Evolutionary conservation across 1,140 invertebrate species (phyloP).

Genomic region (Drosophila subpulchrella): DNA sequence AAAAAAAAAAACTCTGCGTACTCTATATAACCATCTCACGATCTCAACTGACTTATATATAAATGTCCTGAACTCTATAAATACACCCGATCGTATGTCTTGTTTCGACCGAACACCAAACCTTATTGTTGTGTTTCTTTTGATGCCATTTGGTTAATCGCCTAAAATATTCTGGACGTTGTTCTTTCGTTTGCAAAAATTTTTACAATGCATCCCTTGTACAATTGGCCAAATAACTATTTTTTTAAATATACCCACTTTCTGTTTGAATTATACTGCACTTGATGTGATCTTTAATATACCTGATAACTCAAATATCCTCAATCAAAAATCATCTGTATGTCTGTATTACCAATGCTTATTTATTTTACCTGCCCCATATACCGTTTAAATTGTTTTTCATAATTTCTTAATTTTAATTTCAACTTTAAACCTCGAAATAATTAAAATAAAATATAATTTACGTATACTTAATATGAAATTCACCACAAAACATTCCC

Average conservation of each 20-base stretch:
- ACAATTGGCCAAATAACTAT: not conserved
- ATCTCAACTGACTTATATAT: constrained; percentile 14
- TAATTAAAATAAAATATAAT: not conserved
- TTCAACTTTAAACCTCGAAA: not conserved
- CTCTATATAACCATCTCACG: constrained; percentile 1
- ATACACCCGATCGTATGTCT: constrained; percentile 11
- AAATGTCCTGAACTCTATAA: constrained; percentile 8
- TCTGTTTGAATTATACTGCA: not conserved
- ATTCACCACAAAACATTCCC: not conserved
- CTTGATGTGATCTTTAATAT: constrained; percentile 7
- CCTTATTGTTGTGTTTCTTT: constrained; percentile 9
- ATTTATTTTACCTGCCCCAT: not conserved
- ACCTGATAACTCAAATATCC: not conserved
- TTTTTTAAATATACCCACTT: not conserved
- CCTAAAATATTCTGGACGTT: constrained; percentile 41
- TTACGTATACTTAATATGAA: not conserved
- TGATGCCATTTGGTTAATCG: constrained; percentile 27
- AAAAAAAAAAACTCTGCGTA: constrained; percentile 6
- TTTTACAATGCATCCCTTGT: constrained; percentile 10
- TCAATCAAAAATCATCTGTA: not conserved
- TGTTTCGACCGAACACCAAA: constrained; percentile 19
- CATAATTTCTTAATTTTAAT: not conserved
- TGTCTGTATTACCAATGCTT: not conserved
- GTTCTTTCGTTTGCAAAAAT: not conserved
- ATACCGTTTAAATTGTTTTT: not conserved